Conservation (phyloP, 2,888 invertebrate genomes). For the Ormyrus nitidulus region DNA sequence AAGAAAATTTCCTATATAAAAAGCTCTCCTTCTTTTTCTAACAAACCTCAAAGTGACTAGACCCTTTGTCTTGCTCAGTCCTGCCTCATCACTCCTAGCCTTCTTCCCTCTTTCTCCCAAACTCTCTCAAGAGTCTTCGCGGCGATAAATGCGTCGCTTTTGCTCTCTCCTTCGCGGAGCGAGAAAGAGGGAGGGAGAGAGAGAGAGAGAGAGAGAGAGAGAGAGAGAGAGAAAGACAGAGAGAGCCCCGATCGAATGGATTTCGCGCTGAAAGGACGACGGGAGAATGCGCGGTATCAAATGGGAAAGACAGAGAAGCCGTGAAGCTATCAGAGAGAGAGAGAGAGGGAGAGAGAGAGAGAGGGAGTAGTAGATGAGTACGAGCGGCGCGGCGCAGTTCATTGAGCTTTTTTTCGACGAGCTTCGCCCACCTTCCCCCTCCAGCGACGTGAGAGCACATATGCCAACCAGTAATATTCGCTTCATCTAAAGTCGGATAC, state of each 20-base stretch:
- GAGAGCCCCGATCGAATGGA: constrained; percentile 32
- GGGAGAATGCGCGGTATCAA: constrained; percentile 10
- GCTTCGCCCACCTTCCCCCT: not conserved
- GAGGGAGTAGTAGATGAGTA: constrained; percentile 52
- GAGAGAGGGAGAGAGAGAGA: constrained; percentile 24
- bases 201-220: too few species aligned
- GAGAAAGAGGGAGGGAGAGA: too few species aligned
- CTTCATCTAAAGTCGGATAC: not conserved
- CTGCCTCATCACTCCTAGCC: constrained; percentile 16
- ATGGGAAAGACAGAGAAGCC: too few species aligned
- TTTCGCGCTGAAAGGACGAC: constrained; percentile 28
- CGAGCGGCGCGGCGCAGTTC: constrained; percentile 64
- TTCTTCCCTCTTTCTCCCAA: not conserved
- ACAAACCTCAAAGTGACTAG: not conserved
- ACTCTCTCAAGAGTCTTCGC: constrained; percentile 12
- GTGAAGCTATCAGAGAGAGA: constrained; percentile 29
- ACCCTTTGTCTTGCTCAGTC: constrained; percentile 12
- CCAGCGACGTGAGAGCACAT: not conserved
- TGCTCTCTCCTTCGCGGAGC: not conserved
- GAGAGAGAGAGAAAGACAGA: too few species aligned
- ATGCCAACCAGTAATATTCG: not conserved
- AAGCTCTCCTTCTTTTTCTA: not conserved
- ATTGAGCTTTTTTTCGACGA: constrained; percentile 65
- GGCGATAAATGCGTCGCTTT: constrained; percentile 25
- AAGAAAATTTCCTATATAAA: too few species aligned